phyloP scores from a whole-genome alignment of 1,140 invertebrate genomes.

The Tetramorium alpestre region DNA sequence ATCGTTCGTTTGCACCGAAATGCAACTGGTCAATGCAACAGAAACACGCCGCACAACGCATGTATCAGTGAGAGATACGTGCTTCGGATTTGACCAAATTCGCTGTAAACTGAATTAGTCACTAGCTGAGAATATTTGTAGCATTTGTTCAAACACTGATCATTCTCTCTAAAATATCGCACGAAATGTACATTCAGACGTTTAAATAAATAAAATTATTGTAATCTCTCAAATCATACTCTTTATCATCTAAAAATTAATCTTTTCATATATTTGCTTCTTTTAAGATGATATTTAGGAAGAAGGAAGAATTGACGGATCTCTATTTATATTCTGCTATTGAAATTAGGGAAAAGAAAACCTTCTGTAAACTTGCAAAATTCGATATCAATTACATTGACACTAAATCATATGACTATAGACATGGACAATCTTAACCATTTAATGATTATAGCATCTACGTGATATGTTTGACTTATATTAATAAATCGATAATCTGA shows the following conservation, averaged over 20 bases:
- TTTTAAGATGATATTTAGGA: neutral
- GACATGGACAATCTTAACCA: neutral
- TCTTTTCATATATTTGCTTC: neutral
- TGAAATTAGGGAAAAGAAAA: neutral
- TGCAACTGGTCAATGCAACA: neutral
- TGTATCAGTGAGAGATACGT: slow-evolving; percentile 9
- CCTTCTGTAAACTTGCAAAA: neutral
- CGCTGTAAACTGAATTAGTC: neutral
- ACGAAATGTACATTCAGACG: neutral
- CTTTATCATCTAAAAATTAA: neutral
- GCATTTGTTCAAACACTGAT: neutral
- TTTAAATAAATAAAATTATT: neutral
- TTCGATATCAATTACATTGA: neutral
- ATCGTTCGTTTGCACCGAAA: neutral
- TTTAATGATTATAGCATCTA: slow-evolving; percentile 14
- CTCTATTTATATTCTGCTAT: neutral
- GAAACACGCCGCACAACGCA: neutral
- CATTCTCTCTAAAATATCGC: neutral
- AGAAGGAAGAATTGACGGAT: neutral
- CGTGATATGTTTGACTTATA: slow-evolving; percentile 4
- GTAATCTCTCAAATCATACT: neutral
- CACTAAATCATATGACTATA: neutral
- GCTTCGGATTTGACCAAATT: neutral
- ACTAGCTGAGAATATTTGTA: neutral
- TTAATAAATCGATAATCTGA: slow-evolving; percentile 34